phyloP scores from a whole-genome alignment of 2,888 invertebrate species.

The Saturnia japonica region DNA sequence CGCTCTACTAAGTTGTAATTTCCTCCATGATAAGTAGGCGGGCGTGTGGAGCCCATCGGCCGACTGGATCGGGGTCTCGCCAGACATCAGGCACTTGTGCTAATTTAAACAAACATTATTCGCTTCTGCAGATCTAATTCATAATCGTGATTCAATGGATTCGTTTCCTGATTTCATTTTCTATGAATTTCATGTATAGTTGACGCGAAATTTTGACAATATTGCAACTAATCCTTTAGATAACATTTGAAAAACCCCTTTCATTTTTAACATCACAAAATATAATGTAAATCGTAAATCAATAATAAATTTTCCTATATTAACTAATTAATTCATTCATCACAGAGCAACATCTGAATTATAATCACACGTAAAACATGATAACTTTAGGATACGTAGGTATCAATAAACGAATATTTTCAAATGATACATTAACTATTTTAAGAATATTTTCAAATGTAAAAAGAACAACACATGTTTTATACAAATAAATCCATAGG shows the following conservation, averaged over 20 bases:
- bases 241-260: neutral
- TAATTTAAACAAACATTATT: slow-evolving; percentile 33
- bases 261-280: neutral
- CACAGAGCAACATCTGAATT: no score
- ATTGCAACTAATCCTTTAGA: neutral
- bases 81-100: slow-evolving; percentile 76
- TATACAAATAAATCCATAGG: no score
- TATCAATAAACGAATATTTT: no score
- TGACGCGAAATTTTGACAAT: neutral
- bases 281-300: neutral
- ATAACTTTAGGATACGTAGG: no score
- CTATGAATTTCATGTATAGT: neutral
- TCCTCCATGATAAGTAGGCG: slow-evolving; percentile 93
- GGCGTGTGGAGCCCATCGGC: slow-evolving; percentile 91
- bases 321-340: no score
- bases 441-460: no score
- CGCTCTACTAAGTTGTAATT: slow-evolving; percentile 96
- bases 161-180: no score
- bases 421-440: no score
- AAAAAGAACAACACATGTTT: no score
- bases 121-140: neutral
- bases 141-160: no score
- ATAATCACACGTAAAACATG: no score
- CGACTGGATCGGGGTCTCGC: slow-evolving; percentile 86
- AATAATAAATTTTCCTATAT: neutral